phyloP scores from a whole-genome alignment of 1,140 invertebrate species.

The Zaprionus inermis region DNA sequence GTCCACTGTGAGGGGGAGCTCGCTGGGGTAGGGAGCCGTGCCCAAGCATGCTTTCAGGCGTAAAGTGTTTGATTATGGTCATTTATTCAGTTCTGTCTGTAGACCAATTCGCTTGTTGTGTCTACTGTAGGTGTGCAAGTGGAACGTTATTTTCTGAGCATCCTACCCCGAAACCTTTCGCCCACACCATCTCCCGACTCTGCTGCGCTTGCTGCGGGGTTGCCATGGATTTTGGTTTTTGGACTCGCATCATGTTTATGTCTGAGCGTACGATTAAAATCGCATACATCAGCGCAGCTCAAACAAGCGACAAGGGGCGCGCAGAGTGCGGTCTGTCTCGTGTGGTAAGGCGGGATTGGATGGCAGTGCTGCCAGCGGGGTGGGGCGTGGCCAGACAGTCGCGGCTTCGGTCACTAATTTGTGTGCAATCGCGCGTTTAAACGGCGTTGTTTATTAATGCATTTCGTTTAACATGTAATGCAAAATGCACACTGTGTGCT shows the following conservation, averaged over 20 bases:
- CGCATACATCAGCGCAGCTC: slow-evolving; percentile 67
- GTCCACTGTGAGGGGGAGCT: neutral
- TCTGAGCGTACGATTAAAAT: slow-evolving; percentile 76
- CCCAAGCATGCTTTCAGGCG: slow-evolving; percentile 67
- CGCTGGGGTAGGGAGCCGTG: neutral
- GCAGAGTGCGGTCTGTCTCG: slow-evolving; percentile 5
- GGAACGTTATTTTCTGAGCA: neutral
- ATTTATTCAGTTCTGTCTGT: slow-evolving; percentile 68
- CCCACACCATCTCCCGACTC: no score
- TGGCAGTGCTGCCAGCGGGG: neutral
- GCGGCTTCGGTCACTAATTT: slow-evolving; percentile 68
- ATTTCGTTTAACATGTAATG: slow-evolving; percentile 57
- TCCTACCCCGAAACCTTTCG: no score
- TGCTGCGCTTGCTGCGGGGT: slow-evolving; percentile 12
- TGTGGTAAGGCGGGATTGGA: slow-evolving; percentile 13
- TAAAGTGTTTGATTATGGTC: slow-evolving; percentile 82
- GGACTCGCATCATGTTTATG: slow-evolving; percentile 63
- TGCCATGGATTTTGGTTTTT: slow-evolving; percentile 70
- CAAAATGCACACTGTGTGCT: slow-evolving; percentile 2
- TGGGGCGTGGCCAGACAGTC: slow-evolving; percentile 44
- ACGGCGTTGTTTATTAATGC: slow-evolving; percentile 72
- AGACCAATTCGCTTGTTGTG: slow-evolving; percentile 42
- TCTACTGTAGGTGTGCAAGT: slow-evolving; percentile 45
- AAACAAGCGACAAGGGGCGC: slow-evolving; percentile 2
- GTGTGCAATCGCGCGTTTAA: slow-evolving; percentile 73